phyloP scores from a whole-genome alignment of 53 echinoderm and acorn worm genomes.

The Antedon mediterranea region DNA sequence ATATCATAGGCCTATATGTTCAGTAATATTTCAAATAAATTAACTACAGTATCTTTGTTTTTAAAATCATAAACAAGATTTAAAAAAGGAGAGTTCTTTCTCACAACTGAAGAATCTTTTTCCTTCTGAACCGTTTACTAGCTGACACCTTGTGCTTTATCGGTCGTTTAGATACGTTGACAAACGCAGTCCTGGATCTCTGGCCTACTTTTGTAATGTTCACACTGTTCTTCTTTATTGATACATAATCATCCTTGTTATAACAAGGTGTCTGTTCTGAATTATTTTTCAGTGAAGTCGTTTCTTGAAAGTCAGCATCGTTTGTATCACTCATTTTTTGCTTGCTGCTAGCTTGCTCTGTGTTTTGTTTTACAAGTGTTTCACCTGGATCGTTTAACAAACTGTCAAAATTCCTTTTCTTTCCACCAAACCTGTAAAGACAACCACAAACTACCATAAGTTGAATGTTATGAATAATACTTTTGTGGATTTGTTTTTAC shows the following conservation, averaged over 20 bases:
- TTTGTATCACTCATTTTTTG: neutral
- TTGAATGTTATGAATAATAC: too few species aligned
- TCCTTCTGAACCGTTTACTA: neutral
- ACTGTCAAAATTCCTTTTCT: neutral
- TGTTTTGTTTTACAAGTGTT: neutral
- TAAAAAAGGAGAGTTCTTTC: too few species aligned
- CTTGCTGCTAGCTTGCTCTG: neutral
- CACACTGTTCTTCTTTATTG: neutral
- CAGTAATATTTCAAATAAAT: too few species aligned
- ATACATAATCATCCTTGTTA: neutral
- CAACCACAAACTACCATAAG: too few species aligned
- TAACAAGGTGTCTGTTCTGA: neutral
- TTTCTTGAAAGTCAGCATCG: neutral
- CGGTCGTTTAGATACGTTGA: neutral
- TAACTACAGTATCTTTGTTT: too few species aligned
- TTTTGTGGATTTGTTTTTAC: too few species aligned
- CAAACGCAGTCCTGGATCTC: neutral
- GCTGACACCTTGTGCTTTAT: neutral
- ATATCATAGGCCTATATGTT: too few species aligned
- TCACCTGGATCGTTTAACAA: neutral
- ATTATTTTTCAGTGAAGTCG: neutral
- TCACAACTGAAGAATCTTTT: neutral
- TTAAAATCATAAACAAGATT: too few species aligned
- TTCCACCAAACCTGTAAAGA: neutral
- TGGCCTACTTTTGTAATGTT: neutral